These are phyloP conservation scores for Poeciliopsis gracilis DNA, from an alignment of 2,797 vertebrate species.

Conservation along the genomic window DNA sequence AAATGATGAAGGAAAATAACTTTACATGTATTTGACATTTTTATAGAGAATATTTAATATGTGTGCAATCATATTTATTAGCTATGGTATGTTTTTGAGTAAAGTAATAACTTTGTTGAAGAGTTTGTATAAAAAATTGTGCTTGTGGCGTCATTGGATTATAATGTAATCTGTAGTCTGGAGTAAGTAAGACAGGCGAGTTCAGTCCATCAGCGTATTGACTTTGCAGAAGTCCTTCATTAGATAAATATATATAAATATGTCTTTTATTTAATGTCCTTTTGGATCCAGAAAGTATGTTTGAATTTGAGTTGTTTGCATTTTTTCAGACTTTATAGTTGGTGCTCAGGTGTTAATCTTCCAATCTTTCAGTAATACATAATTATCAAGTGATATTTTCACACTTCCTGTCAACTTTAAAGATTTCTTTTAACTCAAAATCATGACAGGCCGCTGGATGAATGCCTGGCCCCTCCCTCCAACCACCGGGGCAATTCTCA, in stretches of 20 bases:
- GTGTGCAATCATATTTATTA: background rate
- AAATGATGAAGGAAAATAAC: background rate
- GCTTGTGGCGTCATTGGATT: background rate
- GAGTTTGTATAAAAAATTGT: background rate
- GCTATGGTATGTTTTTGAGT: background rate
- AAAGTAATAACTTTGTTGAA: background rate
- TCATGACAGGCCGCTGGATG: too few relatives aligned
- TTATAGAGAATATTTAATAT: background rate
- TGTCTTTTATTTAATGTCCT: too few relatives aligned
- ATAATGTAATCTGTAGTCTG: background rate
- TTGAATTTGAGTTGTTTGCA: too few relatives aligned
- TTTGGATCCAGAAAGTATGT: too few relatives aligned
- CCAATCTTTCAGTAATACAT: too few relatives aligned
- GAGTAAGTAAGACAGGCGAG: background rate
- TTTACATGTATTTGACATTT: background rate
- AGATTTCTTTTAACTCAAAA: too few relatives aligned
- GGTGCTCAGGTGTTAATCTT: too few relatives aligned
- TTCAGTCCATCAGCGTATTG: background rate
- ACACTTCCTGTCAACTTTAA: too few relatives aligned
- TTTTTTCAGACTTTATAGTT: too few relatives aligned
- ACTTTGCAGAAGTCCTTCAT: background rate
- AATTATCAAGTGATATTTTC: too few relatives aligned
- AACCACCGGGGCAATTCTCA: background rate
- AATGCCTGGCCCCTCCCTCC: too few relatives aligned
- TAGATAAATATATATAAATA: too few relatives aligned